Evolutionary conservation across 2,797 vertebrate genomes (phyloP).

Genomic region (Aphelocoma californica): DNA sequence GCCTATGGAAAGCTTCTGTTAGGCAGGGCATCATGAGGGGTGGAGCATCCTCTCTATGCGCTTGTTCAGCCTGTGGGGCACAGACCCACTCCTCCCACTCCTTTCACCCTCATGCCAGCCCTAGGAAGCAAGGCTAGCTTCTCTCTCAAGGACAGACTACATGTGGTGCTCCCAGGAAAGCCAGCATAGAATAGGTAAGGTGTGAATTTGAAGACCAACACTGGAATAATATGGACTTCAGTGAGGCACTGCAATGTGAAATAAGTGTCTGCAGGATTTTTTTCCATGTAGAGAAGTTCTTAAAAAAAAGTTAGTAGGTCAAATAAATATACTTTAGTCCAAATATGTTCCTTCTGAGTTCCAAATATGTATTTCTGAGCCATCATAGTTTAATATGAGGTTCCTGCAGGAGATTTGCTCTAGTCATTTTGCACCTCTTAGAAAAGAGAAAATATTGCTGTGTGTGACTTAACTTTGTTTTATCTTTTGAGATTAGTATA

Average conservation of each 20-base stretch:
- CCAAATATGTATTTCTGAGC: neutral
- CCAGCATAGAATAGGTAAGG: neutral
- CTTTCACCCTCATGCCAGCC: accelerated
- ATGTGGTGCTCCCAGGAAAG: neutral
- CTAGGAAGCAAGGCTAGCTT: neutral
- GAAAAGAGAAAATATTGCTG: neutral
- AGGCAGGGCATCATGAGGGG: neutral
- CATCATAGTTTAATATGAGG: neutral
- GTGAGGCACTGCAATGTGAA: neutral
- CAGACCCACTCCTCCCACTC: neutral
- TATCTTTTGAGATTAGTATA: neutral
- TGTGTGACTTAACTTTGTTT: neutral
- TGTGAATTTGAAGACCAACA: neutral
- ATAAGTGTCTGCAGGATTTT: neutral
- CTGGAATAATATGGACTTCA: neutral
- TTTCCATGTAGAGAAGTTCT: neutral
- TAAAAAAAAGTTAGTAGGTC: neutral
- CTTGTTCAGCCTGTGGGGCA: accelerated
- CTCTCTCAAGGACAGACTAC: neutral
- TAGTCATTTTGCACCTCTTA: neutral
- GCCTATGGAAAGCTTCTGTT: neutral
- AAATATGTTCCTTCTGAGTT: neutral
- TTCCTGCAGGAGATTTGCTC: neutral
- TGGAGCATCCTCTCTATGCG: neutral
- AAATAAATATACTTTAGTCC: neutral